Percentiles rank a stretch among this genome's conserved stretches.
phyloP scores from a whole-genome alignment of 2,888 invertebrate species.

The Hylaea fasciaria region DNA sequence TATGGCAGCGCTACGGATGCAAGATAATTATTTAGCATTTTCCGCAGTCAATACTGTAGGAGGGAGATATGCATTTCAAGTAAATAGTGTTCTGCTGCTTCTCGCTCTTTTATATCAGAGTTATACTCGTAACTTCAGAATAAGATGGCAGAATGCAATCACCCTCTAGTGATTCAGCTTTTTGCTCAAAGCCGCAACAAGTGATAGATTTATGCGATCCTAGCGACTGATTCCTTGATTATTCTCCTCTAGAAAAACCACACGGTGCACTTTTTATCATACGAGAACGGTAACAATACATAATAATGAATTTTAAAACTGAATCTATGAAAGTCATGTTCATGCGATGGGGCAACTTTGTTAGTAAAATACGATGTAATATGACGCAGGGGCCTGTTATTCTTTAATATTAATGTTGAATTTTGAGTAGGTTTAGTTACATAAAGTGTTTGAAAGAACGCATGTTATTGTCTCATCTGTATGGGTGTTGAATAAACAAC shows the following conservation, averaged over 20 bases:
- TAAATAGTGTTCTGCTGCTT: slow-evolving; percentile 25
- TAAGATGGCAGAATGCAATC: neutral
- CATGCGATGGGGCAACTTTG: slow-evolving; percentile 56
- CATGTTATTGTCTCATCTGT: slow-evolving; percentile 43
- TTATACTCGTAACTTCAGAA: slow-evolving; percentile 2
- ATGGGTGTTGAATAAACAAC: slow-evolving; percentile 47
- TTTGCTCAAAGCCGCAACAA: slow-evolving; percentile 8
- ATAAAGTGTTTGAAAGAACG: slow-evolving; percentile 51
- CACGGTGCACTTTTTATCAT: slow-evolving; percentile 42
- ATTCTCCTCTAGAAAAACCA: slow-evolving; percentile 33
- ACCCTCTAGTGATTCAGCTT: slow-evolving; percentile 1
- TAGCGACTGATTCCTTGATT: slow-evolving; percentile 16
- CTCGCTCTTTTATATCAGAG: slow-evolving; percentile 18
- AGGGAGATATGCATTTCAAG: slow-evolving; percentile 2
- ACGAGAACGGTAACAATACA: slow-evolving; percentile 43
- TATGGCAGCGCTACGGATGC: too few species aligned
- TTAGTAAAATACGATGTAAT: slow-evolving; percentile 62
- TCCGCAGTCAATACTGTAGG: slow-evolving; percentile 37
- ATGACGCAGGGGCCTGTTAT: slow-evolving; percentile 67
- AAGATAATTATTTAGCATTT: too few species aligned
- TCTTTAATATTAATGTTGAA: slow-evolving; percentile 81
- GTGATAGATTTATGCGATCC: slow-evolving; percentile 23
- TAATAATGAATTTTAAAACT: slow-evolving; percentile 59
- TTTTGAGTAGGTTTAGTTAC: slow-evolving; percentile 68
- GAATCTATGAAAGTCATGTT: slow-evolving; percentile 60